Conservation (phyloP, 2,113 vertebrate genomes). For the Chlorodrepanis virens region DNA sequence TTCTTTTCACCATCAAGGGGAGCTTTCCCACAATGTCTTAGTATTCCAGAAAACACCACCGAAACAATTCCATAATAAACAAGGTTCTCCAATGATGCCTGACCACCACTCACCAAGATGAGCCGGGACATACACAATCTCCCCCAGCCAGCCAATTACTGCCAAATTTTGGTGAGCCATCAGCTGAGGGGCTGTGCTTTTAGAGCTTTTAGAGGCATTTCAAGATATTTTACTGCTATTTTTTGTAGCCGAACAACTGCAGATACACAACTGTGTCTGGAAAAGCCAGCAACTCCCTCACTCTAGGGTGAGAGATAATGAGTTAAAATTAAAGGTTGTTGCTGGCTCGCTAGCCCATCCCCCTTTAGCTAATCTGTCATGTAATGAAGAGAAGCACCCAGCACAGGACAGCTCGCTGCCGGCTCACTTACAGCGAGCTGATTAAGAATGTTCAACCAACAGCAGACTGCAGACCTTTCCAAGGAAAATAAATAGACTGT, state of each 20-base stretch:
- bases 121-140: neutral
- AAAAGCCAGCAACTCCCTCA: constrained; percentile 20
- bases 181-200: neutral
- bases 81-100: neutral
- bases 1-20: neutral
- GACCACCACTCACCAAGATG: neutral
- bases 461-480: constrained; percentile 82
- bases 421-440: constrained; percentile 84
- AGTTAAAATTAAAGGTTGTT: constrained; percentile 77
- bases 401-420: constrained; percentile 78
- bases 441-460: constrained; percentile 90
- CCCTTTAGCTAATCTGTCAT: constrained; percentile 83
- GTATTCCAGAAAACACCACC: neutral
- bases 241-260: neutral
- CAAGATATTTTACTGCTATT: neutral
- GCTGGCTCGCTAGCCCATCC: constrained; percentile 63
- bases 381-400: constrained; percentile 77
- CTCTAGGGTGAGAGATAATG: constrained; percentile 62
- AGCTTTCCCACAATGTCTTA: neutral
- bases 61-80: neutral
- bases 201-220: neutral
- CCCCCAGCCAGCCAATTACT: neutral
- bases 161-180: neutral
- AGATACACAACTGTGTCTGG: neutral
- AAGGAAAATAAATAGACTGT: constrained; percentile 86